Conservation (phyloP, 2,888 invertebrate genomes). For the Ptilodon capucinus region DNA sequence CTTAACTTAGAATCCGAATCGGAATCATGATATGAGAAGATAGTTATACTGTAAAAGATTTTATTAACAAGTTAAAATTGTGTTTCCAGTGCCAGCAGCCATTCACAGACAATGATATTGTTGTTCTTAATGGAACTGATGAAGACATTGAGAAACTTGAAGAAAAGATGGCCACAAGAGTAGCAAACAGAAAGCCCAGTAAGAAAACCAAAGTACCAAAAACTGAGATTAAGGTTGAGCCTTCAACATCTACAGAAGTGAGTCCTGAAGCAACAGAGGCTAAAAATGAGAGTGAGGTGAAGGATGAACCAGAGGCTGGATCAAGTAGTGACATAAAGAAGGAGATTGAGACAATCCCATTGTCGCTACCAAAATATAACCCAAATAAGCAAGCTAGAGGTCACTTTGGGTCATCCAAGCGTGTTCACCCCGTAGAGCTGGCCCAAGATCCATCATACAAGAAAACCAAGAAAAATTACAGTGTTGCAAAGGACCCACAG, state of each 20-base stretch:
- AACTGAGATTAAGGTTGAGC: constrained; percentile 47
- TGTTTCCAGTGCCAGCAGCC: constrained; percentile 88
- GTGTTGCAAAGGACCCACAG: constrained; percentile 95
- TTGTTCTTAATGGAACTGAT: constrained; percentile 93
- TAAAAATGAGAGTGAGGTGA: constrained; percentile 48
- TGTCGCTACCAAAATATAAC: constrained; percentile 71
- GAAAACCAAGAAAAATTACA: constrained; percentile 90
- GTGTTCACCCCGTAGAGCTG: constrained; percentile 62
- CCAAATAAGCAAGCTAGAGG: constrained; percentile 69
- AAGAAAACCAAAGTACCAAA: constrained; percentile 82
- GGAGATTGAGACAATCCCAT: constrained; percentile 72
- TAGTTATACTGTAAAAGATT: not conserved
- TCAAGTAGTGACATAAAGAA: constrained; percentile 59
- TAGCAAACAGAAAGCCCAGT: constrained; percentile 85
- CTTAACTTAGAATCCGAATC: too few relatives aligned
- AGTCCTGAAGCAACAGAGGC: constrained; percentile 21
- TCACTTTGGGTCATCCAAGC: constrained; percentile 71
- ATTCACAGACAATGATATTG: constrained; percentile 89
- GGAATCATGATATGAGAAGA: too few relatives aligned
- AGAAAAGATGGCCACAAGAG: constrained; percentile 85
- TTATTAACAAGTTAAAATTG: constrained; percentile 7
- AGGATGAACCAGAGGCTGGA: constrained; percentile 62
- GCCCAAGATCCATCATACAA: constrained; percentile 87
- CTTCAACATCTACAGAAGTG: constrained; percentile 28
- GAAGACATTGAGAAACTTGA: constrained; percentile 88